phyloP scores from a whole-genome alignment of 2,888 invertebrate species.

The Camptogramma bilineatum region DNA sequence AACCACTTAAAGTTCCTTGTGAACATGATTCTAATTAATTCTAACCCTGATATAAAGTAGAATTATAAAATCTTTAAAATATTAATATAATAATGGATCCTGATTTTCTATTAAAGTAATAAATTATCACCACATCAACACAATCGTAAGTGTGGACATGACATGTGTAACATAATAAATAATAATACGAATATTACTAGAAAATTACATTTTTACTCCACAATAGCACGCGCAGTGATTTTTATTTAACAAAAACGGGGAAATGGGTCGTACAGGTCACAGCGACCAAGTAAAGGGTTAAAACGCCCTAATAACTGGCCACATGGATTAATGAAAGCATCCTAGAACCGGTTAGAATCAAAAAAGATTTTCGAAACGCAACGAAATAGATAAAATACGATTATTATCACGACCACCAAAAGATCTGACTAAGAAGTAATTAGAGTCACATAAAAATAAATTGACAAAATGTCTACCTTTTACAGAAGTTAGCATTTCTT shows the following conservation, averaged over 20 bases:
- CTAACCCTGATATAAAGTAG: too few species aligned
- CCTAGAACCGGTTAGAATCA: constrained; percentile 8
- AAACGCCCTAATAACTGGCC: constrained; percentile 76
- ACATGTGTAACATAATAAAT: constrained; percentile 72
- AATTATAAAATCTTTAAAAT: too few species aligned
- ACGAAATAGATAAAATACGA: background rate
- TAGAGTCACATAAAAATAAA: too few species aligned
- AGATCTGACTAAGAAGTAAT: too few species aligned
- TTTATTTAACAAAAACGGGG: constrained; percentile 68
- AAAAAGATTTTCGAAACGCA: background rate
- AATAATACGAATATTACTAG: constrained; percentile 68
- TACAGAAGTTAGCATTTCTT: too few species aligned
- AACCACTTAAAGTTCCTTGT: too few species aligned
- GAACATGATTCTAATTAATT: too few species aligned
- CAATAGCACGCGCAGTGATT: constrained; percentile 70
- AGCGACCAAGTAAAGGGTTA: constrained; percentile 67
- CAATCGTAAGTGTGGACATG: constrained; percentile 57
- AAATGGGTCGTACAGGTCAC: constrained; percentile 77
- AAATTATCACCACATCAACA: constrained; percentile 23
- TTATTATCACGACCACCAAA: too few species aligned
- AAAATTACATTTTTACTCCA: constrained; percentile 70
- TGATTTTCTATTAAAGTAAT: constrained; percentile 2
- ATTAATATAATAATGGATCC: background rate
- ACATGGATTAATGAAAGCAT: constrained; percentile 45
- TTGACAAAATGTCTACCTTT: too few species aligned